Evolutionary conservation across 2,113 vertebrate genomes (phyloP).

Genomic region (Aspidoscelis tigris): DNA sequence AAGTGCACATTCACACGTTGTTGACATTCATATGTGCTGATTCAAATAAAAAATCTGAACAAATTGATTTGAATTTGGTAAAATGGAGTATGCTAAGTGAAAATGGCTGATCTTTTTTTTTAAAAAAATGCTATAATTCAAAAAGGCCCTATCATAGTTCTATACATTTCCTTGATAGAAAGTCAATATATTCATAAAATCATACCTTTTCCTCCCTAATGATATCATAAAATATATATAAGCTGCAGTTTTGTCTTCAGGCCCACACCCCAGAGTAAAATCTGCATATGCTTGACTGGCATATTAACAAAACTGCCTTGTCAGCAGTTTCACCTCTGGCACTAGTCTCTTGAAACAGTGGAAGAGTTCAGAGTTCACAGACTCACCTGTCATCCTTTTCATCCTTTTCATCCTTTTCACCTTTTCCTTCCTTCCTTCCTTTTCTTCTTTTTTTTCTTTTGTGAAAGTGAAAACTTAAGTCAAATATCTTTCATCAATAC

Average conservation of each 20-base stretch:
- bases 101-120: too few species aligned
- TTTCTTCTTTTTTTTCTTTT: too few species aligned
- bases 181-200: background rate
- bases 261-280: background rate
- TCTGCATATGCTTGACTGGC: background rate
- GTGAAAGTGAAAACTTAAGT: too few species aligned
- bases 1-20: too few species aligned
- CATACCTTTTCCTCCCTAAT: background rate
- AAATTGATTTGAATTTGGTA: too few species aligned
- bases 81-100: too few species aligned
- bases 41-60: too few species aligned
- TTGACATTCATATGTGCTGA: too few species aligned
- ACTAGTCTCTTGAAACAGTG: background rate
- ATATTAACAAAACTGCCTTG: background rate
- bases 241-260: rapidly evolving
- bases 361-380: background rate
- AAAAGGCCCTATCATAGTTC: too few species aligned
- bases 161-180: background rate
- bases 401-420: too few species aligned
- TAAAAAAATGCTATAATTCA: background rate
- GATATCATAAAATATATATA: background rate
- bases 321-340: background rate
- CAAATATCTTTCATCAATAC: too few species aligned
- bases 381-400: background rate
- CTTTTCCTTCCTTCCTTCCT: too few species aligned